Evolutionary conservation across 2,888 invertebrate species (phyloP), one percentile per base, ranked within the genome.

Genomic region (Luperina nickerlii): DNA sequence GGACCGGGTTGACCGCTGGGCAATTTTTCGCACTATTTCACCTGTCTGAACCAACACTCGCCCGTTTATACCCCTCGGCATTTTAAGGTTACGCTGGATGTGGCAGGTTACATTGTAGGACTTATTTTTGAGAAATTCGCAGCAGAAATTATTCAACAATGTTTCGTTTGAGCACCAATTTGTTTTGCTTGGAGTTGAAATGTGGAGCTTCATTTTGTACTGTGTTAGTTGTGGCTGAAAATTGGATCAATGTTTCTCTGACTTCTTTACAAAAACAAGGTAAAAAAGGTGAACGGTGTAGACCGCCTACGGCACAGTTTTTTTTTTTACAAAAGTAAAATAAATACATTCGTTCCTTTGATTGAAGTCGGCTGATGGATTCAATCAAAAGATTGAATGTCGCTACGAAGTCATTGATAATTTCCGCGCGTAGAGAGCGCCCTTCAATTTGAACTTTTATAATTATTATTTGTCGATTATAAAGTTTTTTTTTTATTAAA

Each of bases 11-110:
- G 94, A 95, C 95, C 95, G 92, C 88, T 82, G 92, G 93, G 91
- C 96, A 95, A 96, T 96, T 96, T 96, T 94, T 94, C 96, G 96
- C 96, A 95, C 96, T 96, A 96, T 96, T 96, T 95, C 96, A 96
- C 96, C 95, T 96, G 96, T 96, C 96, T 90, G 86, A 85, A 90
- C 91, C 96, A 96, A 94, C 93, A 92, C 93, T 90, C 90, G 90
- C 82, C 84, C 88, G 91, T 92, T 94, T 93, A 93, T 92, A 90
- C 87, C 88, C 85, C 82, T 67, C 88, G 77, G 73, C 82, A 87
- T 86, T 76, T 84, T 79, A 84, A 82, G 81, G 75, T 70, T 76
- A 38, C 18, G 42, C 92, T 93, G 87, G 91, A 94, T 85, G 84
- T 87, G 92, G 83, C 89, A 82, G 76, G 74, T 72, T 63, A 81